phyloP scores from a whole-genome alignment of 2,113 vertebrate genomes.

The Bathybates hornii region DNA sequence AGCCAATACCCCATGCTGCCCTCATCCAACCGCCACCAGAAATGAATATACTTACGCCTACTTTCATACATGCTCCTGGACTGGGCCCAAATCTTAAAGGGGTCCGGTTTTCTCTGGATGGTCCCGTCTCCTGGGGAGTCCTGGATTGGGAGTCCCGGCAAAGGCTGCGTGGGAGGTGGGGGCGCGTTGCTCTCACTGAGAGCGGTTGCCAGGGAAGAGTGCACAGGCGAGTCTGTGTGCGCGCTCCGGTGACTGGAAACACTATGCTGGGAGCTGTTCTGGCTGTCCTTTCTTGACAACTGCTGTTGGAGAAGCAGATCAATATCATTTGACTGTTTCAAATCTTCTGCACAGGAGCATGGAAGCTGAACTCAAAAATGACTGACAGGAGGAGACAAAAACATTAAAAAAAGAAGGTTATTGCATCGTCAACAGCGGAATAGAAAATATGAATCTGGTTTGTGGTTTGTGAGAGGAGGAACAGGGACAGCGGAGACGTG shows the following conservation, averaged over 20 bases:
- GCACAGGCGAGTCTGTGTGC: conserved; percentile 86
- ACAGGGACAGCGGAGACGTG: not conserved
- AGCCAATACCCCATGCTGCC: conserved; percentile 45
- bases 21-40: conserved; percentile 63
- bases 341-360: not conserved
- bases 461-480: not conserved
- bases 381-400: not conserved
- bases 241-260: conserved; percentile 90
- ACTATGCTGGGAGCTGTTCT: conserved; percentile 94
- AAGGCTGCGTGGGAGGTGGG: conserved; percentile 68
- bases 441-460: not conserved
- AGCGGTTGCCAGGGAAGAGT: conserved; percentile 73
- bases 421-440: not conserved
- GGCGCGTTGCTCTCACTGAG: conserved; percentile 68
- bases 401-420: not conserved
- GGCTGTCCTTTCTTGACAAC: conserved; percentile 98
- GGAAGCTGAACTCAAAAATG: not conserved
- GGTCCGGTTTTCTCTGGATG: conserved; percentile 96
- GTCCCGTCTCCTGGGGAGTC: conserved; percentile 81
- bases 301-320: conserved; percentile 75
- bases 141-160: conserved; percentile 67
- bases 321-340: not conserved
- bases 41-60: conserved; percentile 91
- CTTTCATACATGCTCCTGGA: conserved; percentile 99
- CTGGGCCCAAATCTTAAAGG: conserved; percentile 99